Conservation (phyloP, 2,888 invertebrate genomes). For the Osmoderma eremita region DNA sequence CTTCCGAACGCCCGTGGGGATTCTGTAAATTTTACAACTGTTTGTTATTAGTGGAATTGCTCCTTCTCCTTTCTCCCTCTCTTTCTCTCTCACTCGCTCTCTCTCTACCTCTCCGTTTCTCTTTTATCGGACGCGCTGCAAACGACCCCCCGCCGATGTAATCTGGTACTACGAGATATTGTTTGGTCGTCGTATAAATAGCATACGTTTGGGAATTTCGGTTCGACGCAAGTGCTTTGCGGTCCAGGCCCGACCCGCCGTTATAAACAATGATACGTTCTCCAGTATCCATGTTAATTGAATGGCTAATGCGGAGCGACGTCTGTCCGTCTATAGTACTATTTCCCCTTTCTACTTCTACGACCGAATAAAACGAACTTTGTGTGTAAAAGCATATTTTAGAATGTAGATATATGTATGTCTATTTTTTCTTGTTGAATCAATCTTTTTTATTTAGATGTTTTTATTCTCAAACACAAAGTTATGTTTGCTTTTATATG, state of each 20-base stretch:
- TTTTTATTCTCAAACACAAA: too few species aligned
- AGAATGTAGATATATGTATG: too few species aligned
- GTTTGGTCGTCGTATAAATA: conserved; percentile 35
- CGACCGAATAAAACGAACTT: too few species aligned
- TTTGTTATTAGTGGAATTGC: conserved; percentile 37
- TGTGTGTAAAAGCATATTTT: too few species aligned
- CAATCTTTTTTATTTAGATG: too few species aligned
- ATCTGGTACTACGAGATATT: conserved; percentile 1
- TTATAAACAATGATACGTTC: conserved; percentile 42
- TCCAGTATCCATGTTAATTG: conserved; percentile 39
- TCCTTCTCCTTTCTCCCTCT: neutral
- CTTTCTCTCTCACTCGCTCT: too few species aligned
- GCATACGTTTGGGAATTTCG: conserved; percentile 41
- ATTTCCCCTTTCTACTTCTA: too few species aligned
- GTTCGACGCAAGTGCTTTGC: conserved; percentile 41
- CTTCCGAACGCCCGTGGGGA: conserved; percentile 30
- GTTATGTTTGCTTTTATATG: too few species aligned
- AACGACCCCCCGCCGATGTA: neutral
- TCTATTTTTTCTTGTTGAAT: too few species aligned
- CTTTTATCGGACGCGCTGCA: too few species aligned
- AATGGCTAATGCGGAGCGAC: conserved; percentile 34
- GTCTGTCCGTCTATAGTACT: conserved; percentile 2
- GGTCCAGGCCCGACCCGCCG: conserved; percentile 24
- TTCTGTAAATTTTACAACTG: conserved; percentile 36
- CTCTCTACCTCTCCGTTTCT: too few species aligned